Percentiles rank a stretch among this genome's conserved stretches.
phyloP scores from a whole-genome alignment of 1,140 invertebrate genomes.

The Heliothis subflexa region DNA sequence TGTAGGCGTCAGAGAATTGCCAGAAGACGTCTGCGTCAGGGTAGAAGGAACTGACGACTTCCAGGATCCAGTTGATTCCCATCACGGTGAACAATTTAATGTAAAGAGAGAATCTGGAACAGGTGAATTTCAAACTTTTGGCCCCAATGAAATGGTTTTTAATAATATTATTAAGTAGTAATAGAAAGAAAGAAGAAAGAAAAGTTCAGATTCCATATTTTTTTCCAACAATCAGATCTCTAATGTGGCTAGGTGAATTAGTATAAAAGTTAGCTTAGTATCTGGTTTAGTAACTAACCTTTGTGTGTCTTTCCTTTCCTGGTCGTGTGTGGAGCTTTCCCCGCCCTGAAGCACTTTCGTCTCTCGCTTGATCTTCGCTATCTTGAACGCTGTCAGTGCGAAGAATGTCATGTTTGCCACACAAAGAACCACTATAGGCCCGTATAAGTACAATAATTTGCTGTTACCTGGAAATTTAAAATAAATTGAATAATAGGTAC shows the following conservation, averaged over 20 bases:
- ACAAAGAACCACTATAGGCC: slow-evolving; percentile 71
- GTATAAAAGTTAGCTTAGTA: too few species aligned
- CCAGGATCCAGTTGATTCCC: slow-evolving; percentile 80
- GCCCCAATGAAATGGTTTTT: slow-evolving; percentile 15
- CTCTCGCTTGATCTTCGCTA: slow-evolving; percentile 71
- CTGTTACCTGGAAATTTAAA: slow-evolving; percentile 64
- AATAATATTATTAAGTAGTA: background rate
- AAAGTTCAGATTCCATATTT: too few species aligned
- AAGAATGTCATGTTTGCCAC: slow-evolving; percentile 75
- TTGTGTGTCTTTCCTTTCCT: slow-evolving; percentile 73
- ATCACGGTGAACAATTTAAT: slow-evolving; percentile 79
- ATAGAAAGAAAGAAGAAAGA: too few species aligned
- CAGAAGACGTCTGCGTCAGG: slow-evolving; percentile 61
- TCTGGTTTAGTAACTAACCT: slow-evolving; percentile 55
- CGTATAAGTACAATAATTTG: slow-evolving; percentile 74
- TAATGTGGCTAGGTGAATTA: too few species aligned
- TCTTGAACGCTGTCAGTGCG: slow-evolving; percentile 73
- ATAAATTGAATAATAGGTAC: background rate
- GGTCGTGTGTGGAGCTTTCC: slow-evolving; percentile 74
- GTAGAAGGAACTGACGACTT: slow-evolving; percentile 73
- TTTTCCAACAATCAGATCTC: too few species aligned
- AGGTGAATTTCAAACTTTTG: slow-evolving; percentile 26
- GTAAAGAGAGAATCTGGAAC: slow-evolving; percentile 74
- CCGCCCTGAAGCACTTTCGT: slow-evolving; percentile 72
- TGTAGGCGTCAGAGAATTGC: slow-evolving; percentile 73